Evolutionary conservation across 2,888 invertebrate genomes (phyloP).

Genomic region (Xestia rhomboidea): DNA sequence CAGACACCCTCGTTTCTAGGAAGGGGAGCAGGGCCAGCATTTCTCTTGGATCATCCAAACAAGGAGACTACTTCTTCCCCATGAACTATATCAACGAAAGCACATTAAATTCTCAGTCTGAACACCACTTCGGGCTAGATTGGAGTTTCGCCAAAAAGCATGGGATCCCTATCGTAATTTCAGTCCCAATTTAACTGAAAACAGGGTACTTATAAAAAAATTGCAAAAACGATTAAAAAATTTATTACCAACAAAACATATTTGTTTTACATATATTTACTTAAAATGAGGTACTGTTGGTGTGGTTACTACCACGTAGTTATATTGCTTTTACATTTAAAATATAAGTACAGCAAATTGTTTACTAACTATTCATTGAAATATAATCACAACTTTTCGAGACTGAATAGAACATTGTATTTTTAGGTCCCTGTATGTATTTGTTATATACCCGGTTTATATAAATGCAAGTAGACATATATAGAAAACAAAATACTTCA

Average conservation of each 20-base stretch:
- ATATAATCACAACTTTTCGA: slow-evolving; percentile 17
- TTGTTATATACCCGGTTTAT: slow-evolving; percentile 4
- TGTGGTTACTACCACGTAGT: slow-evolving; percentile 1
- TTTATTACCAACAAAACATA: slow-evolving; percentile 73
- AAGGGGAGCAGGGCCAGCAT: slow-evolving; percentile 64
- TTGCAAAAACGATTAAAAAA: slow-evolving; percentile 72
- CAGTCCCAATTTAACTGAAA: slow-evolving; percentile 21
- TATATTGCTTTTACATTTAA: slow-evolving; percentile 8
- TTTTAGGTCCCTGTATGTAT: not conserved
- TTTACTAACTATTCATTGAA: slow-evolving; percentile 15
- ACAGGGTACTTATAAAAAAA: slow-evolving; percentile 69
- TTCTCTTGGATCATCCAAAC: not conserved
- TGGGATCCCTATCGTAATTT: slow-evolving; percentile 24
- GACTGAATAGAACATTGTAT: not conserved
- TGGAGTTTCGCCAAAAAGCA: slow-evolving; percentile 62
- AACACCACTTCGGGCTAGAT: slow-evolving; percentile 50
- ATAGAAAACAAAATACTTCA: slow-evolving; percentile 14
- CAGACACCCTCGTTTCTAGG: slow-evolving; percentile 60
- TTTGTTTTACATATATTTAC: slow-evolving; percentile 65
- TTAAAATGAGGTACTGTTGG: slow-evolving; percentile 56
- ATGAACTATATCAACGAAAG: slow-evolving; percentile 52
- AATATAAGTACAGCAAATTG: not conserved
- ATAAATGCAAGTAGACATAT: slow-evolving; percentile 12
- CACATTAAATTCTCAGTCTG: slow-evolving; percentile 3
- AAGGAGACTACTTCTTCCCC: slow-evolving; percentile 45